Conservation (phyloP, 2,888 invertebrate species). For the Pimpla rufipes region DNA sequence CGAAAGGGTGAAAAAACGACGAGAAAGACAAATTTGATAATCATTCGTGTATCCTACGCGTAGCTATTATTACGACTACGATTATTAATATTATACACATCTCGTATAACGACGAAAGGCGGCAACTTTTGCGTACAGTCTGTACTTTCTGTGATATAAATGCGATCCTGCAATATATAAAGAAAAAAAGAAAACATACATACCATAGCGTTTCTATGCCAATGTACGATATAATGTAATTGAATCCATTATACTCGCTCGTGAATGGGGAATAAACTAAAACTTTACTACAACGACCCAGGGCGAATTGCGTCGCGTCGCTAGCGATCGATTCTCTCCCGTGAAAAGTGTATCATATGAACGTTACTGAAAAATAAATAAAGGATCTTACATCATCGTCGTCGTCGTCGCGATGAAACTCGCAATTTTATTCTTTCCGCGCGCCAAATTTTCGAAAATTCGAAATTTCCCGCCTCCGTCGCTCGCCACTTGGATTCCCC, state of each 20-base stretch:
- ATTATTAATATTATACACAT: conserved; percentile 12
- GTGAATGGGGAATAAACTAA: conserved; percentile 36
- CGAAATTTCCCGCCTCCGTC: too few species aligned
- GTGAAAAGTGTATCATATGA: too few species aligned
- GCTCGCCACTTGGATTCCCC: too few species aligned
- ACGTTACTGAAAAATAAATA: too few species aligned
- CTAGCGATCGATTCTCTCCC: too few species aligned
- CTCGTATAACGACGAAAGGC: conserved; percentile 19
- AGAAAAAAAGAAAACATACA: conserved; percentile 4
- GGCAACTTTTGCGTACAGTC: conserved; percentile 13
- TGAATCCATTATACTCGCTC: background rate
- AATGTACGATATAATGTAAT: conserved; percentile 33
- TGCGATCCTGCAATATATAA: conserved; percentile 5
- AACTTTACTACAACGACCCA: conserved; percentile 35
- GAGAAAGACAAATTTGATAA: conserved; percentile 18
- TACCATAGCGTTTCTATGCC: conserved; percentile 17
- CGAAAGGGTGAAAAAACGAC: conserved; percentile 1
- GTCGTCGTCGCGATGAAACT: too few species aligned
- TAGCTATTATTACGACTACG: background rate
- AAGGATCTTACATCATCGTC: too few species aligned
- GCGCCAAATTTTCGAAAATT: too few species aligned
- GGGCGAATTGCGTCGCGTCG: background rate
- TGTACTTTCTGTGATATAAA: conserved; percentile 46
- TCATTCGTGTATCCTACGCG: conserved; percentile 8
- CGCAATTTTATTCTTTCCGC: too few species aligned